A percentile compares a stretch with the other conserved stretches of the same genome.
These are phyloP conservation scores for Cerceris rybyensis DNA, from an alignment of 2,888 invertebrate species.

Conservation along the genomic window DNA sequence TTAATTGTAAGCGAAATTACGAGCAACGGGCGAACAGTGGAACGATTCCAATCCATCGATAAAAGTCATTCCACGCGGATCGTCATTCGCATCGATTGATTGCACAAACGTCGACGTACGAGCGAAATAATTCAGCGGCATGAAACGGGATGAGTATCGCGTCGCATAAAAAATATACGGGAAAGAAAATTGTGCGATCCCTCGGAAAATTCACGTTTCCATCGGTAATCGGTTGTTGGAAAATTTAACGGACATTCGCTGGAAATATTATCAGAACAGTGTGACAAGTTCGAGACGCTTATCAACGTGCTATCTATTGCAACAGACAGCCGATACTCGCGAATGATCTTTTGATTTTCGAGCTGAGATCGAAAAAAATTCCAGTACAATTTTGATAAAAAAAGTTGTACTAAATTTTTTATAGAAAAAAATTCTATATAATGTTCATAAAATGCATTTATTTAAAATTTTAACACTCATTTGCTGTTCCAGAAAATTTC, in stretches of 20 bases:
- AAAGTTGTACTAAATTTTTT: too few relatives aligned
- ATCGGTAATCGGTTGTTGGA: background rate
- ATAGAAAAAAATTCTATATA: too few relatives aligned
- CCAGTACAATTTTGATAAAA: too few relatives aligned
- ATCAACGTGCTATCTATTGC: background rate
- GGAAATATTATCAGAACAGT: background rate
- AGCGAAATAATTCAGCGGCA: conserved; percentile 26
- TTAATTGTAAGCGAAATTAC: background rate
- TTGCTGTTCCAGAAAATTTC: too few relatives aligned
- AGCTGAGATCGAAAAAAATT: too few relatives aligned
- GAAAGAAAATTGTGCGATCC: background rate
- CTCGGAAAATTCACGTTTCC: background rate
- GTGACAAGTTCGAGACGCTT: background rate
- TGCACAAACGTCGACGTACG: conserved; percentile 13
- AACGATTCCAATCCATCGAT: conserved; percentile 15
- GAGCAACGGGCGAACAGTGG: background rate
- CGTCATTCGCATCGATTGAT: conserved; percentile 40
- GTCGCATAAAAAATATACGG: background rate
- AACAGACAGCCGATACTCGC: background rate
- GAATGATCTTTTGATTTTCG: too few relatives aligned
- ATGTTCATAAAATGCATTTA: too few relatives aligned
- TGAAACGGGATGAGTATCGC: background rate
- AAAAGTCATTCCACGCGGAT: conserved; percentile 25
- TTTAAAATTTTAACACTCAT: too few relatives aligned
- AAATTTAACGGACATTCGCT: background rate